A percentile compares a stretch with the other conserved stretches of the same genome.
These are phyloP conservation scores for Drepanosiphum platanoidis DNA, from an alignment of 2,888 invertebrate genomes.

Conservation along the genomic window DNA sequence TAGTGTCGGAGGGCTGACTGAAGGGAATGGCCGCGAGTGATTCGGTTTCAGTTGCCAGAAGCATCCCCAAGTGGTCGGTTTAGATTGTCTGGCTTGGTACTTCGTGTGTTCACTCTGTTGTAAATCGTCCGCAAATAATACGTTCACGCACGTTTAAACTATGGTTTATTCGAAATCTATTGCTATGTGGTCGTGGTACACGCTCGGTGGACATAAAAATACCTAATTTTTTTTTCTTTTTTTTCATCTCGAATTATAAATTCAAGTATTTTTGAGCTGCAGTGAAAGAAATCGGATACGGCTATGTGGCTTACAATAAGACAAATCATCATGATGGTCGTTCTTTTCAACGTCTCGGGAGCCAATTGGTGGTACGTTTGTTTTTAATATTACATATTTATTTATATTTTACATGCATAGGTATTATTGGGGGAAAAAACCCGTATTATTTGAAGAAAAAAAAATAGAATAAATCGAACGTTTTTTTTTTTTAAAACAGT, in stretches of 20 bases:
- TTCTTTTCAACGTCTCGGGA: constrained; percentile 38
- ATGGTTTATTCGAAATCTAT: constrained; percentile 6
- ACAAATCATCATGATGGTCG: constrained; percentile 35
- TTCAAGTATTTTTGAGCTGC: background rate
- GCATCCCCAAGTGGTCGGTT: constrained; percentile 61
- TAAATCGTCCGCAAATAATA: background rate
- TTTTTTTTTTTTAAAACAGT: no score
- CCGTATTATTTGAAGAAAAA: no score
- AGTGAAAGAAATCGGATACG: background rate
- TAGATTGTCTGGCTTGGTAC: constrained; percentile 25
- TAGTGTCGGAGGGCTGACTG: constrained; percentile 54
- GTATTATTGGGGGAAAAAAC: no score
- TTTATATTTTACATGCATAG: no score
- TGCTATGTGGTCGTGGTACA: background rate
- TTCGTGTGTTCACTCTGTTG: background rate
- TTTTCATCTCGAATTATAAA: background rate
- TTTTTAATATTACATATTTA: no score
- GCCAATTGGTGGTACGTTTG: constrained; percentile 58
- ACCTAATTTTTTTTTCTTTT: no score
- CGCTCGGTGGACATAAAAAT: background rate
- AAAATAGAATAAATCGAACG: no score
- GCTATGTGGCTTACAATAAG: constrained; percentile 34
- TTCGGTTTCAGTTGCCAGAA: constrained; percentile 61
- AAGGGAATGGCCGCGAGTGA: constrained; percentile 58
- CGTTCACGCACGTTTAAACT: background rate